These are phyloP conservation scores for Mactromeris polynyma DNA, from an alignment of 2,888 invertebrate genomes.

Conservation along the genomic window DNA sequence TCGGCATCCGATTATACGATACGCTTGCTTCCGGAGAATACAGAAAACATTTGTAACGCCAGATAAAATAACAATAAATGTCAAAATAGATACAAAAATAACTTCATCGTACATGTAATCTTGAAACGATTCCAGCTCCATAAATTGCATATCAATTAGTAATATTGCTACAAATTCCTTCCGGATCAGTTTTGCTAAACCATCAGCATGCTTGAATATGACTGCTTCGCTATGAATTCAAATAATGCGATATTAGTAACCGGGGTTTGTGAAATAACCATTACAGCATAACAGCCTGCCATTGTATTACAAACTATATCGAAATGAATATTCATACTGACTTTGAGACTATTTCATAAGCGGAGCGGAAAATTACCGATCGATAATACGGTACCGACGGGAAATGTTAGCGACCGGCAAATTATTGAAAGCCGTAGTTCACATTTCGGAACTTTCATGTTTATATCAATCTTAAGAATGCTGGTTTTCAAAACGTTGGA, in stretches of 20 bases:
- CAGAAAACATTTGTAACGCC: no score
- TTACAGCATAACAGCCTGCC: background rate
- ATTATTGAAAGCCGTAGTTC: no score
- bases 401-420: no score
- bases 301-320: background rate
- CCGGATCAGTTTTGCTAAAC: background rate
- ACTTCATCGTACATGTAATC: background rate
- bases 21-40: no score
- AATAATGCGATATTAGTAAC: background rate
- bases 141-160: conserved; percentile 1
- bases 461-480: no score
- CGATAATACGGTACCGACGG: no score
- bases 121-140: background rate
- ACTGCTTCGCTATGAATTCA: background rate
- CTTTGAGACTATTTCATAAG: background rate
- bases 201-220: background rate
- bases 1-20: no score
- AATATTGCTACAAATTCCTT: background rate
- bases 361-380: background rate
- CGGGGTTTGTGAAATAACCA: background rate
- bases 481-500: no score
- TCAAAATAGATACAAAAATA: background rate
- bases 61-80: no score
- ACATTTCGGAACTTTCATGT: no score
- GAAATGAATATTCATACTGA: background rate